Evolutionary conservation across 2,888 invertebrate species (phyloP), one percentile per base, ranked within the genome.

Genomic region (Drosophila trichaetosa): DNA sequence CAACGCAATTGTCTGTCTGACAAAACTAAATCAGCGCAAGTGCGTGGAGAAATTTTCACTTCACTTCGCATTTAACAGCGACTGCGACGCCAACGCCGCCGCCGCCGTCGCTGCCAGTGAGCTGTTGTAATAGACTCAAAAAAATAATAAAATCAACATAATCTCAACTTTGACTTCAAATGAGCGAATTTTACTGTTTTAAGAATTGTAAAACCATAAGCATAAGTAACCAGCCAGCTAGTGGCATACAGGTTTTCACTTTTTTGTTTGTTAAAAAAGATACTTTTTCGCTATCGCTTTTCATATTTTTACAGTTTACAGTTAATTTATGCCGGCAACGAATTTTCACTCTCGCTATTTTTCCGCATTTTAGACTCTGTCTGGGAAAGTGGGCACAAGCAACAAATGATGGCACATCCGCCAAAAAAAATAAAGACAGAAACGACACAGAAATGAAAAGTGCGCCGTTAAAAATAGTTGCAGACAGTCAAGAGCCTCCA

Each of bases 301-400:
- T 79, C 80, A 78, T 83, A 73, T 66, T 71, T 78, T 63, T 70
- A 70, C 69, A 67, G 70, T 73, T 83, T 81, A 72, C 82, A 69
- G 73, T 74, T 83, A 84, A 82, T 84, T 83, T 83, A 84, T 84
- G 84, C 70, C 79, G 76, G 70, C 63, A 73, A 82, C 77, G 79
- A 84, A 82, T 82, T 83, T 83, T 82, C 83, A 83, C 83, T 83
- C 83, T 83, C 79, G 82, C 79, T 84, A 76, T 83, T 82, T 82
- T 82, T 82, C 82, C 84, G 82, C 82, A 83, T 82, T 83, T 80
- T 63, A 81, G 83, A 69, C 80, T 42, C 65, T 33, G 72, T 67
- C 74, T 79, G 77, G 82, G 84, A 82, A 82, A 82, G 82, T 82
- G 84, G 75, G 66, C 62, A 49, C 48, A 52, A 49, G 58, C 21